Conservation (phyloP, 2,888 invertebrate genomes). For the Ennomos fuscantarius region DNA sequence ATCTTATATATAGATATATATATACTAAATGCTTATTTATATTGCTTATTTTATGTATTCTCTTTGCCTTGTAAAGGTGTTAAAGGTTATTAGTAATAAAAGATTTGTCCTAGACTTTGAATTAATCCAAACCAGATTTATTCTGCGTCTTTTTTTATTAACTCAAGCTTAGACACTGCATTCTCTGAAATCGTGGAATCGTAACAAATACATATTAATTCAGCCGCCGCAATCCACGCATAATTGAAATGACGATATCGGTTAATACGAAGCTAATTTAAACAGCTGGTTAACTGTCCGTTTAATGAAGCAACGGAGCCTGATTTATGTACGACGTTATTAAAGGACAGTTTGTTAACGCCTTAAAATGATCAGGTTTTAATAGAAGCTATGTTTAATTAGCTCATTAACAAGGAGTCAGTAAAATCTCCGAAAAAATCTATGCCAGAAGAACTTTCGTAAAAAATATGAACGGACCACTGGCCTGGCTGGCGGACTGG, state of each 20-base stretch:
- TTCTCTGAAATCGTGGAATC: conserved; percentile 5
- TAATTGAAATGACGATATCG: conserved; percentile 56
- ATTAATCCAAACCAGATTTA: no score
- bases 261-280: conserved; percentile 53
- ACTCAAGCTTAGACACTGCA: not conserved
- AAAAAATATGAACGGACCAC: no score
- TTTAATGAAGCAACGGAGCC: conserved; percentile 53
- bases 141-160: not conserved
- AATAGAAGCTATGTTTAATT: conserved; percentile 15
- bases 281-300: conserved; percentile 46
- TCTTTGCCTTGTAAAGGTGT: no score
- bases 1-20: no score
- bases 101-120: no score
- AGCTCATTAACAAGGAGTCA: conserved; percentile 3
- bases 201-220: conserved; percentile 36
- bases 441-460: no score
- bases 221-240: conserved; percentile 35
- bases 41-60: no score
- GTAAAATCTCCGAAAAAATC: not conserved
- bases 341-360: conserved; percentile 15
- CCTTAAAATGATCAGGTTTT: conserved; percentile 16
- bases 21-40: no score
- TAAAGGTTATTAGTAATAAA: no score
- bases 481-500: no score
- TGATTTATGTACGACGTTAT: conserved; percentile 51